Percentiles rank a stretch among this genome's conserved stretches.
Evolutionary conservation across 1,140 invertebrate species (phyloP).

Genomic region (Fragariocoptes setiger): DNA sequence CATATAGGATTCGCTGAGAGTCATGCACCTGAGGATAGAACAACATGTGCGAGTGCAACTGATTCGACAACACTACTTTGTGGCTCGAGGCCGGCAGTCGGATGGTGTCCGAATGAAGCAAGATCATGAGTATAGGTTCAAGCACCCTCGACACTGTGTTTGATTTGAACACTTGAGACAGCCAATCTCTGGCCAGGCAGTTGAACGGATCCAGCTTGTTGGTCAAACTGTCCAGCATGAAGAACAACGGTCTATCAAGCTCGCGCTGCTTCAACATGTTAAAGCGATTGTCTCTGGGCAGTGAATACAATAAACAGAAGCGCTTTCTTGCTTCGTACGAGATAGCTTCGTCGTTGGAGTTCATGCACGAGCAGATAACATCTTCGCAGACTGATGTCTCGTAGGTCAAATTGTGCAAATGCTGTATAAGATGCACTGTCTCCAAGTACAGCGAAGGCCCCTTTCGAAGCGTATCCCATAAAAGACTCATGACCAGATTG

Average conservation of each 20-base stretch:
- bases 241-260: constrained; percentile 30
- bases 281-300: constrained; percentile 28
- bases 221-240: constrained; percentile 40
- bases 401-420: constrained; percentile 32
- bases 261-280: constrained; percentile 14
- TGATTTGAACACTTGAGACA: constrained; percentile 22
- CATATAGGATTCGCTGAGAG: constrained; percentile 36
- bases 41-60: constrained; percentile 46
- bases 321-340: constrained; percentile 28
- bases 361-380: constrained; percentile 26
- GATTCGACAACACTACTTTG: constrained; percentile 16
- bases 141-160: constrained; percentile 26
- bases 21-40: constrained; percentile 51
- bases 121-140: constrained; percentile 38
- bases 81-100: constrained; percentile 21
- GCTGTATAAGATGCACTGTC: constrained; percentile 32
- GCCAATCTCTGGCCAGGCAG: constrained; percentile 33
- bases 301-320: constrained; percentile 43
- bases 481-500: constrained; percentile 26
- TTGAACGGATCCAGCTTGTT: constrained; percentile 33
- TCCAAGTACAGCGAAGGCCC: constrained; percentile 24
- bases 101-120: constrained; percentile 46
- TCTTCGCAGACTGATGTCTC: constrained; percentile 28
- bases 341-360: constrained; percentile 14
- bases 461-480: constrained; percentile 32